phyloP scores from a whole-genome alignment of 2,888 invertebrate species.

The Lordiphosa andalusiaca region DNA sequence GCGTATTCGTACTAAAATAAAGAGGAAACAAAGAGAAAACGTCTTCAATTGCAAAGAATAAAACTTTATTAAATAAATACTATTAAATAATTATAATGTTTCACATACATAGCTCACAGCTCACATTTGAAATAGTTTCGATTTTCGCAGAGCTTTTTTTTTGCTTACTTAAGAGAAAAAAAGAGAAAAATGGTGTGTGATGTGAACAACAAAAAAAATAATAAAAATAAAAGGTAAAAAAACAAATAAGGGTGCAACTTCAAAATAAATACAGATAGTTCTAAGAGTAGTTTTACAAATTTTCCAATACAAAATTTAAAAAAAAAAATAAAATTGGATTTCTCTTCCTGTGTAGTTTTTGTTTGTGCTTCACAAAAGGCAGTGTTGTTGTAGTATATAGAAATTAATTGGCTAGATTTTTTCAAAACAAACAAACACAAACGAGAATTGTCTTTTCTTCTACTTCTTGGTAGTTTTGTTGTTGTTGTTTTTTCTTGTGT shows the following conservation, averaged over 20 bases:
- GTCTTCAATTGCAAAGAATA: conserved; percentile 49
- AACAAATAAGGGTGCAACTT: conserved; percentile 24
- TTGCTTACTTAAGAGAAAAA: conserved; percentile 10
- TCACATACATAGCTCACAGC: conserved; percentile 70
- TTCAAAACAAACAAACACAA: no score
- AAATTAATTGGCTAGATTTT: conserved; percentile 1
- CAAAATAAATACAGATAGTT: conserved; percentile 18
- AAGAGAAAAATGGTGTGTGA: conserved; percentile 16
- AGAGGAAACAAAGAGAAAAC: neutral
- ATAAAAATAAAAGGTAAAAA: conserved; percentile 19
- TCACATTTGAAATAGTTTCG: conserved; percentile 38
- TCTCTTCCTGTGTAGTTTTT: conserved; percentile 28
- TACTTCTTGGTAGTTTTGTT: no score
- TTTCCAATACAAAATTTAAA: conserved; percentile 2
- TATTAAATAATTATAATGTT: conserved; percentile 43
- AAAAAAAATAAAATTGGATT: conserved; percentile 7
- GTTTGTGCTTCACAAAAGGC: conserved; percentile 56
- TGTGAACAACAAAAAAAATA: conserved; percentile 26
- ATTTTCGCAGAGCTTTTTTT: conserved; percentile 8
- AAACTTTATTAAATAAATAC: conserved; percentile 73
- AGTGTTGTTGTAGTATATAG: conserved; percentile 50
- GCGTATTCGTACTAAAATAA: conserved; percentile 25
- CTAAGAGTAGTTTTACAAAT: conserved; percentile 2
- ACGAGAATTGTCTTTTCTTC: no score
- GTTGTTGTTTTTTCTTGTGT: conserved; percentile 3